phyloP scores from a whole-genome alignment of 2,797 vertebrate species.

The Cuniculus paca region DNA sequence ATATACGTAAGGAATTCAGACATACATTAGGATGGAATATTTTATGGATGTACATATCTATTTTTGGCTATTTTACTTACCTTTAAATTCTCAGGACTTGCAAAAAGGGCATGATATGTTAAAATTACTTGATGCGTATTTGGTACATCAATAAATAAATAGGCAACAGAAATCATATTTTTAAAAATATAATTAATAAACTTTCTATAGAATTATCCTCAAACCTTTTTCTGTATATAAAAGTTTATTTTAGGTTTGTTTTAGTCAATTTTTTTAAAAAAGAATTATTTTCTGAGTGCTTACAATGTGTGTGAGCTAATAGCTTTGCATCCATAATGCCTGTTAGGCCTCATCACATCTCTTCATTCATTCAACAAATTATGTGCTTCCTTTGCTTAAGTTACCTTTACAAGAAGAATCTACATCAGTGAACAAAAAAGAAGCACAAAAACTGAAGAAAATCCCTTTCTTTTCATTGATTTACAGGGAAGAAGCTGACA shows the following conservation, averaged over 20 bases:
- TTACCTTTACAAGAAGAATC: background rate
- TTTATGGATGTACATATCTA: background rate
- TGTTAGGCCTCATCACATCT: background rate
- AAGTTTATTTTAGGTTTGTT: background rate
- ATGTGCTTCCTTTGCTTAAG: background rate
- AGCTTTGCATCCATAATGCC: background rate
- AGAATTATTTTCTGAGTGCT: background rate
- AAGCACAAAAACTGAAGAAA: background rate
- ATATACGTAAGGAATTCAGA: background rate
- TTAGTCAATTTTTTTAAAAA: background rate
- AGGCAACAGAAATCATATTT: background rate
- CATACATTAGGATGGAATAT: background rate
- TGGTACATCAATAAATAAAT: background rate
- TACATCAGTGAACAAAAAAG: background rate
- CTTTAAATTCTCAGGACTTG: background rate
- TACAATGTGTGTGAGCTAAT: rapidly evolving
- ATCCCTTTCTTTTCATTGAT: background rate
- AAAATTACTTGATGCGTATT: background rate
- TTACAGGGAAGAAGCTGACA: background rate
- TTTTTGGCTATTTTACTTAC: background rate
- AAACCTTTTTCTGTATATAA: background rate
- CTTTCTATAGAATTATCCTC: background rate
- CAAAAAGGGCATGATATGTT: rapidly evolving
- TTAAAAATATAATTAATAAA: background rate
- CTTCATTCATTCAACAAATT: background rate